Percentiles rank a stretch among this genome's conserved stretches.
Evolutionary conservation across 2,888 invertebrate genomes (phyloP).

Genomic region (Embidobia sp.): DNA sequence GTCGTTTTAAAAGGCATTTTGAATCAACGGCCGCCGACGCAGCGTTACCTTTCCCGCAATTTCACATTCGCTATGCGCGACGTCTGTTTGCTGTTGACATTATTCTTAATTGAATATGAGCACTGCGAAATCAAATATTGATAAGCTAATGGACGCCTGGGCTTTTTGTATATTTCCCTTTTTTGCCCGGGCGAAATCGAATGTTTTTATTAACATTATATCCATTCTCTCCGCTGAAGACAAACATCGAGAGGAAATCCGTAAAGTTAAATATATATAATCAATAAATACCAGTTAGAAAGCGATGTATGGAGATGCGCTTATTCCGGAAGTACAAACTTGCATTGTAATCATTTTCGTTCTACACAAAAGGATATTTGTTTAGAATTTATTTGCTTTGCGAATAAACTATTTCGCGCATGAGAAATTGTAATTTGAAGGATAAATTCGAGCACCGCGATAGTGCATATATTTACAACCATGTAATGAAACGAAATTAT

Average conservation of each 20-base stretch:
- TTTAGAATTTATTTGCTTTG: no score
- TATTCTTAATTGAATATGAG: constrained; percentile 42
- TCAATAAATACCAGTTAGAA: constrained; percentile 24
- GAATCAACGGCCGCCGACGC: constrained; percentile 64
- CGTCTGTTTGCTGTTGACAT: constrained; percentile 22
- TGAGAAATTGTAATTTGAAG: no score
- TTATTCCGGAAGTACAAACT: constrained; percentile 10
- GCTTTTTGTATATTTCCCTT: neutral
- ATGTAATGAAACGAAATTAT: no score
- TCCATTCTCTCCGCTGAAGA: constrained; percentile 19
- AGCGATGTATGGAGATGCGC: constrained; percentile 15
- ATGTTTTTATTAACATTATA: constrained; percentile 40
- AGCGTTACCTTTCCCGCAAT: constrained; percentile 18
- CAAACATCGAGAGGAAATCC: constrained; percentile 37
- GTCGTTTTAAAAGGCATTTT: constrained; percentile 70
- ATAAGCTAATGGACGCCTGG: constrained; percentile 34
- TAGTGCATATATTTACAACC: no score
- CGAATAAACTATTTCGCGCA: no score
- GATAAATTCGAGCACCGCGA: no score
- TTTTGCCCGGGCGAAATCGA: neutral
- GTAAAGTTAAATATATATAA: constrained; percentile 38
- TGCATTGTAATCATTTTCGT: constrained; percentile 10
- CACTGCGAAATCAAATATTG: constrained; percentile 39
- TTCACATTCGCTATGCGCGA: constrained; percentile 16
- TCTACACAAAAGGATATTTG: neutral